Base-by-base conservation (phyloP, 1,140 invertebrate species). In the Leptinotarsa defecta region DNA sequence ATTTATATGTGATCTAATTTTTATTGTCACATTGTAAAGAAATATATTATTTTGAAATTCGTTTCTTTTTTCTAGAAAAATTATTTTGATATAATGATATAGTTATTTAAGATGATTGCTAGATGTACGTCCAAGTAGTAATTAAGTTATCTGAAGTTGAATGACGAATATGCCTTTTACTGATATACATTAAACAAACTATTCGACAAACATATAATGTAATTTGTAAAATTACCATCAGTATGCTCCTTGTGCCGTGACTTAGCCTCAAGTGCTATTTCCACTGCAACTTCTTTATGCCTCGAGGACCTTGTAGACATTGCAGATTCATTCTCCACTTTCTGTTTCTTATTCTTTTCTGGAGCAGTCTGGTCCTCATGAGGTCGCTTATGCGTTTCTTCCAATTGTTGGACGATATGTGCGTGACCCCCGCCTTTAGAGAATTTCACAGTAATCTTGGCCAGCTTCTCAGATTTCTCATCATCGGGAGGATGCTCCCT, bases 371-470 rank as follows among this genome's bases (percentile, higher is more conserved):
- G 57, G 11, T 79, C 78, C 34, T 77, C 77, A 15, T 75, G 49
- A 17, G 52, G 74, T 69, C 78, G 73, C 65, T 81, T 81, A 24
- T 71, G 68, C 43, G 62, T 13, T n/a, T 78, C 77, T 22, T 78
- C 78, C 20, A 72, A 34, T 20, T 81, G 79, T 67, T 82, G 83
- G 13, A 85, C 79, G 48, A 86, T 85, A 69, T 84, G 83, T 5
- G 84, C 79, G 57, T 84, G 82, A 24, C 84, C 83, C 19, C 82
- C 81, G 49, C 80, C 83, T 78, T 83, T 85, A 0, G 84, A 83
- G 76, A 85, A 84, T 74, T 85, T 86, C 20, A 85, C 67, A 73
- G 84, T 86, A 15, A 86, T 83, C 77, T 84, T 85, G 3, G 78
- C 80, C 8, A 84, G 75, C 75, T 84, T 85, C 76, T 84, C 82